Evolutionary conservation across 2,888 invertebrate species (phyloP).

Genomic region (Timema podura): DNA sequence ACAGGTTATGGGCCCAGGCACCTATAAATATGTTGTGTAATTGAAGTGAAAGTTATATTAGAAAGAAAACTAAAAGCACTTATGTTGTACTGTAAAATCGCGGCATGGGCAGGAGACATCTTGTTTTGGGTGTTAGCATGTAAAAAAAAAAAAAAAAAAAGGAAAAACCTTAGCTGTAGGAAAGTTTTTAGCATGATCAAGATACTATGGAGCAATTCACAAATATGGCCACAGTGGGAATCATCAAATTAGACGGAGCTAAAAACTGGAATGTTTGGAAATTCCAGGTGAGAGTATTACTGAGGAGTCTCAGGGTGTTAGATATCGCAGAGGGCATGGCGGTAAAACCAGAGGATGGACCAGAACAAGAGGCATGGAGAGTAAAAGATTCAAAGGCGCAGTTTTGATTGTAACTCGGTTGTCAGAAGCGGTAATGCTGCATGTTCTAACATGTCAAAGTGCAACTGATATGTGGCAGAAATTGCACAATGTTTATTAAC

Average conservation of each 20-base stretch:
- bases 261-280: neutral
- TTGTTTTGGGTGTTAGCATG: too few species aligned
- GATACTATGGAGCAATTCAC: too few species aligned
- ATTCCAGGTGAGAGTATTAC: neutral
- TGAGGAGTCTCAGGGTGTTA: neutral
- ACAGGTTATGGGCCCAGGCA: too few species aligned
- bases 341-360: neutral
- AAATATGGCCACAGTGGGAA: neutral
- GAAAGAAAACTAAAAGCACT: too few species aligned
- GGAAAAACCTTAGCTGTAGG: too few species aligned
- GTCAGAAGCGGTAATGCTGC: slow-evolving; percentile 4
- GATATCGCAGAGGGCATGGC: neutral
- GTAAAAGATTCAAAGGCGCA: slow-evolving; percentile 2
- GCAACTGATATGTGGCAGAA: neutral
- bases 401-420: neutral
- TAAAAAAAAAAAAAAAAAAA: too few species aligned
- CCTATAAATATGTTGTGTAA: too few species aligned
- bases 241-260: neutral
- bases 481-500: neutral
- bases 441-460: neutral
- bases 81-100: too few species aligned
- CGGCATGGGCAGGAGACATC: too few species aligned
- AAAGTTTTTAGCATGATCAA: too few species aligned
- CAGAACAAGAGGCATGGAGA: neutral
- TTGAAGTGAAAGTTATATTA: too few species aligned